Percentiles rank a stretch among this genome's conserved stretches.
These are phyloP conservation scores for Pelodiscus sinensis DNA, from an alignment of 2,113 vertebrate species.

Conservation along the genomic window DNA sequence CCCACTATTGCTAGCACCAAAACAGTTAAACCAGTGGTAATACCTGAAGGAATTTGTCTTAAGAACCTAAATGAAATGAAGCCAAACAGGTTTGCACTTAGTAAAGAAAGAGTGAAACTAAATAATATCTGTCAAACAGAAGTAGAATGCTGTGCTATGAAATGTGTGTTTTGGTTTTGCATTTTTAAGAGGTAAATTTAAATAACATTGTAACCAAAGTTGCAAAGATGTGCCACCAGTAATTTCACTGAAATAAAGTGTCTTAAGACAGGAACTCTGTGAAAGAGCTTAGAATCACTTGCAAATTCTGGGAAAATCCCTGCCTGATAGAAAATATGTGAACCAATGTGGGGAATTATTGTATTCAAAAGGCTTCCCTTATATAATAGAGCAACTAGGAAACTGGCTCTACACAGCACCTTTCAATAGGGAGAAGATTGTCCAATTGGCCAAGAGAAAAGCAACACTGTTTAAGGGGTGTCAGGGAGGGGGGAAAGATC, in stretches of 20 bases:
- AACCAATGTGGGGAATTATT: background rate
- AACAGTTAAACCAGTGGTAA: background rate
- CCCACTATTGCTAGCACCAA: background rate
- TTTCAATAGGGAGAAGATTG: background rate
- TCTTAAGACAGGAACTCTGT: background rate
- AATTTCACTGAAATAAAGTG: background rate
- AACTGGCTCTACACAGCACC: background rate
- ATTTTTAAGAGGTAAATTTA: background rate
- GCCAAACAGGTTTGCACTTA: background rate
- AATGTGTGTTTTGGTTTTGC: background rate
- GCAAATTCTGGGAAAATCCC: background rate
- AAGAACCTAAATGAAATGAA: background rate
- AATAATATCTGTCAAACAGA: background rate
- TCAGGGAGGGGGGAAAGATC: background rate
- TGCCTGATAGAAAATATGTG: background rate
- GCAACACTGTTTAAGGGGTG: background rate
- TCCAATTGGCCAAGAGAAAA: background rate
- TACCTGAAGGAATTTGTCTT: background rate
- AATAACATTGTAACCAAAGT: background rate
- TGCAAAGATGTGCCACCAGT: background rate
- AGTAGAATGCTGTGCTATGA: background rate
- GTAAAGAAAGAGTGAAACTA: background rate
- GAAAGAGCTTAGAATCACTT: background rate
- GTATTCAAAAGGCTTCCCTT: background rate
- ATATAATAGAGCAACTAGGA: background rate